Percentiles rank a stretch among this genome's conserved stretches.
These are phyloP conservation scores for Drosophila stalkeri DNA, from an alignment of 2,888 invertebrate genomes.

Conservation along the genomic window DNA sequence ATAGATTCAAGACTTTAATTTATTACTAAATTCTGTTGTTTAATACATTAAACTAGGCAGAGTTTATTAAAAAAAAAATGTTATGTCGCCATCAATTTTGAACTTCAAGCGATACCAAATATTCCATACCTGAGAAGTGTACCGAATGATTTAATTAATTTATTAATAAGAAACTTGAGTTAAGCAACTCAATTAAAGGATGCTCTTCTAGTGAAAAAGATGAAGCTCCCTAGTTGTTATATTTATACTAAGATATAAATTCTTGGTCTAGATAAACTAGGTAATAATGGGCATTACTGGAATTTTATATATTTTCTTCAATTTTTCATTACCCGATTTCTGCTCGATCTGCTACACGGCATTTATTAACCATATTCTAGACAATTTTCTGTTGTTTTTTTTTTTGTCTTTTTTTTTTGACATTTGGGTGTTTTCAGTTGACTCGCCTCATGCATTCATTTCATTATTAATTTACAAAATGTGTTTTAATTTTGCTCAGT, in stretches of 20 bases:
- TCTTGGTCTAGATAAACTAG: neutral
- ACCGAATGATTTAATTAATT: neutral
- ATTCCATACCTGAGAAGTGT: no score
- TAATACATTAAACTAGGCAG: no score
- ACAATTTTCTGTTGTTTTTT: neutral
- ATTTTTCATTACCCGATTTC: neutral
- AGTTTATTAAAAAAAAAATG: no score
- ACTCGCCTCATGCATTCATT: constrained; percentile 41
- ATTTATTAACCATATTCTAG: neutral
- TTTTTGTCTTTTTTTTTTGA: neutral
- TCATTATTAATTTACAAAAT: constrained; percentile 64
- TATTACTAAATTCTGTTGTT: no score
- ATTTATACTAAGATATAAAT: neutral
- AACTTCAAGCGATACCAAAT: no score
- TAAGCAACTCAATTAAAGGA: neutral
- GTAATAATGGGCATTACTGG: neutral
- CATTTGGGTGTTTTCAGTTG: constrained; percentile 32
- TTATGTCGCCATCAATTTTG: no score
- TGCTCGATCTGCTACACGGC: neutral
- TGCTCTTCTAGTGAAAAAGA: neutral
- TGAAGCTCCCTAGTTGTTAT: neutral
- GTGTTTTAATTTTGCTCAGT: constrained; percentile 44
- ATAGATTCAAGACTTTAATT: no score
- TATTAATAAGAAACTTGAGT: neutral
- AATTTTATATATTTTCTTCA: neutral